A percentile compares a stretch with the other conserved stretches of the same genome.
phyloP scores from a whole-genome alignment of 1,140 invertebrate species.

The Antheraea pernyi region DNA sequence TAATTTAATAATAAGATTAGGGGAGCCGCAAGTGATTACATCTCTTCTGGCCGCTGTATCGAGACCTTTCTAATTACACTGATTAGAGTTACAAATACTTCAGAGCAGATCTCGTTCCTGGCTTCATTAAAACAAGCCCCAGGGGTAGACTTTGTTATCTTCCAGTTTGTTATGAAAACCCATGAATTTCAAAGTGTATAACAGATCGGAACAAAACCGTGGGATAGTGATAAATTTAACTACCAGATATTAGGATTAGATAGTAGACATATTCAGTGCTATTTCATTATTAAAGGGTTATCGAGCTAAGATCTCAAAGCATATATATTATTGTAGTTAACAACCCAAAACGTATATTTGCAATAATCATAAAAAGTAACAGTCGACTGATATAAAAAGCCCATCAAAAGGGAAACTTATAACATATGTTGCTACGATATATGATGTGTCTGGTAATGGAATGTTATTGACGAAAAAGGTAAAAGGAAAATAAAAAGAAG shows the following conservation, averaged over 20 bases:
- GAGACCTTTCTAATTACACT: conserved; percentile 9
- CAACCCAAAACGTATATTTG: too few relatives aligned
- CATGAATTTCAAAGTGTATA: neutral
- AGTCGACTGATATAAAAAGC: too few relatives aligned
- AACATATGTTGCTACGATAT: neutral
- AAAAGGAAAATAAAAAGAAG: neutral
- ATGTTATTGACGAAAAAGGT: neutral
- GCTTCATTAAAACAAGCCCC: conserved; percentile 12
- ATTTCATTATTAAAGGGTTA: too few relatives aligned
- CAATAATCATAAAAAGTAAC: too few relatives aligned
- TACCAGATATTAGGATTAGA: neutral
- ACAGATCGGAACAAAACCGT: neutral
- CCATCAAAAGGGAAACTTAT: neutral
- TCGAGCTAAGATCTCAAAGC: too few relatives aligned
- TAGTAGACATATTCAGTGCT: too few relatives aligned
- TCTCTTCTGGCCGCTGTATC: neutral
- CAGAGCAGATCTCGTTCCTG: conserved; percentile 11
- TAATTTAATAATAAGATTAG: neutral
- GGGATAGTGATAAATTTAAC: neutral
- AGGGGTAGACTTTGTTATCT: neutral
- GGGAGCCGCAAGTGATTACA: neutral
- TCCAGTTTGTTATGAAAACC: neutral
- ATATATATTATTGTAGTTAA: too few relatives aligned
- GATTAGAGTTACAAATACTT: conserved; percentile 4
- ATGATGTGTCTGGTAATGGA: neutral